Percentiles rank a stretch among this genome's conserved stretches.
phyloP scores from a whole-genome alignment of 1,140 invertebrate genomes.

The Theocolax elegans region DNA sequence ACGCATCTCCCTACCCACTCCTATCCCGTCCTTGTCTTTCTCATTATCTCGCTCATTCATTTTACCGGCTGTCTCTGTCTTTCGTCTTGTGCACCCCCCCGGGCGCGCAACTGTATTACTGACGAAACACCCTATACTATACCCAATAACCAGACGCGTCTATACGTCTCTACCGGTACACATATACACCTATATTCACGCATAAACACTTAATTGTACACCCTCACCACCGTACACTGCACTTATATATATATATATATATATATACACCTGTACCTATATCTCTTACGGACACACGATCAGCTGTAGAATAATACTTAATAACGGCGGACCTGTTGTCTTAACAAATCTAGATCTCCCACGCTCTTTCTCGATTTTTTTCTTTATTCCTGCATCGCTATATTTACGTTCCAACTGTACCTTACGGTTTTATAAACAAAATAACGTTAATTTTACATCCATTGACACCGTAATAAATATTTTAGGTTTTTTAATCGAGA shows the following conservation, averaged over 20 bases:
- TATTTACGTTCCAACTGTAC: too few species aligned
- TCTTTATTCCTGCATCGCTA: too few species aligned
- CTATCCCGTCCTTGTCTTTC: slow-evolving; percentile 42
- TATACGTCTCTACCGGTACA: background rate
- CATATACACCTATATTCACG: background rate
- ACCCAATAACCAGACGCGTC: background rate
- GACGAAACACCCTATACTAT: too few species aligned
- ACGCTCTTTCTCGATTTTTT: too few species aligned
- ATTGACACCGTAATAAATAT: too few species aligned
- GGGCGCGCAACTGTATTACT: slow-evolving; percentile 18
- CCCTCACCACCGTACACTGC: background rate
- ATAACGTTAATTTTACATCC: too few species aligned
- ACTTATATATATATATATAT: background rate
- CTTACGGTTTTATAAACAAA: too few species aligned
- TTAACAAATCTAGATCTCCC: too few species aligned
- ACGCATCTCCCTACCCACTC: slow-evolving; percentile 34
- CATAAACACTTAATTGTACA: background rate
- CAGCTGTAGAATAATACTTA: too few species aligned
- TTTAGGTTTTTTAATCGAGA: too few species aligned
- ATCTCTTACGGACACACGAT: background rate
- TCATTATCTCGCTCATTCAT: slow-evolving; percentile 26
- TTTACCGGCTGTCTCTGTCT: slow-evolving; percentile 47
- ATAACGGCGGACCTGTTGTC: too few species aligned
- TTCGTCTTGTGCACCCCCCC: slow-evolving; percentile 19
- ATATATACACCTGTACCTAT: background rate